phyloP scores from a whole-genome alignment of 2,113 vertebrate species.

The Gymnobelideus leadbeateri region DNA sequence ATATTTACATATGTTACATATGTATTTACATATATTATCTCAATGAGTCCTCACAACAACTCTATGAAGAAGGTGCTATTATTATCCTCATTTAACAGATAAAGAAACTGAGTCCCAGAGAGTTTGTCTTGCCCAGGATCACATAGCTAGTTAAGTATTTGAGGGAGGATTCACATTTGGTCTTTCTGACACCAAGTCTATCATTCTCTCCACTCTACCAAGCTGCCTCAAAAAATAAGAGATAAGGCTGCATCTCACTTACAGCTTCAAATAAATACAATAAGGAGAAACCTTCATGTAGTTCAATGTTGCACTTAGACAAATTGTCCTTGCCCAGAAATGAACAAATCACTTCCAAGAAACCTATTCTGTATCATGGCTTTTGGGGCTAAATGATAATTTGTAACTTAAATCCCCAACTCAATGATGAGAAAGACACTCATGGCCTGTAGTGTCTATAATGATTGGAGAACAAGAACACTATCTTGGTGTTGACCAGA shows the following conservation, averaged over 20 bases:
- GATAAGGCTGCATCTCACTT: background rate
- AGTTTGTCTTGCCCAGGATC: background rate
- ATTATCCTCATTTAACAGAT: background rate
- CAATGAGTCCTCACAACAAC: background rate
- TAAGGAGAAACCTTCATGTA: background rate
- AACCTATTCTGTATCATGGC: background rate
- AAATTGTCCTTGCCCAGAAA: background rate
- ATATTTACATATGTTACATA: too few species aligned
- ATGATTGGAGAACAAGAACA: background rate
- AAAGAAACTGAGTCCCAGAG: background rate
- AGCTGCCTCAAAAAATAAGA: background rate
- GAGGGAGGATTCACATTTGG: background rate
- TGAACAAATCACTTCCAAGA: background rate
- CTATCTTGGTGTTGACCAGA: background rate
- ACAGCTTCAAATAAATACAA: background rate
- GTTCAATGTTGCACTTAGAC: background rate
- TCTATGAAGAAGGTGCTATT: background rate
- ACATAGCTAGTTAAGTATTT: background rate
- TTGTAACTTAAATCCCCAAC: background rate
- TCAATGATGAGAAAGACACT: background rate
- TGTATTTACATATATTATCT: too few species aligned
- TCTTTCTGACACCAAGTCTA: background rate
- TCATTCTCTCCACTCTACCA: background rate
- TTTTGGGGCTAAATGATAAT: background rate
- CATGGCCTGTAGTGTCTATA: background rate